A percentile compares a stretch with the other conserved stretches of the same genome.
Evolutionary conservation across 2,888 invertebrate species (phyloP).

Genomic region (Eilema griseolum): DNA sequence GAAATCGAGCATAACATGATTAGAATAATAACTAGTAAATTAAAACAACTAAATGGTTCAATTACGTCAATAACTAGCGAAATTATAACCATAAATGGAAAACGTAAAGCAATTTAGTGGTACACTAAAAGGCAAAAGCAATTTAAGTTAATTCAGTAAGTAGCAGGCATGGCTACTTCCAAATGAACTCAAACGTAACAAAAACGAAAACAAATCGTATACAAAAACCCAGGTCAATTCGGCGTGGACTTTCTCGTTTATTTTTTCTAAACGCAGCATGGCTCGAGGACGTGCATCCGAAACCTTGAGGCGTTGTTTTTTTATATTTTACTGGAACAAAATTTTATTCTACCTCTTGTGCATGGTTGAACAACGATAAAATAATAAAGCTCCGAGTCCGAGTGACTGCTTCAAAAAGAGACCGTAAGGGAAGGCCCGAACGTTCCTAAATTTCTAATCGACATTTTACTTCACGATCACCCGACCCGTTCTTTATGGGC

Average conservation of each 20-base stretch:
- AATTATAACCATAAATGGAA: constrained; percentile 69
- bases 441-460: constrained; percentile 81
- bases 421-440: constrained; percentile 74
- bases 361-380: constrained; percentile 81
- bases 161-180: constrained; percentile 85
- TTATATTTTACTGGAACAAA: constrained; percentile 71
- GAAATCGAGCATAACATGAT: neutral
- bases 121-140: constrained; percentile 76
- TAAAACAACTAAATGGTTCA: constrained; percentile 49
- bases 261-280: constrained; percentile 79
- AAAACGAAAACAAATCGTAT: constrained; percentile 85
- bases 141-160: constrained; percentile 86
- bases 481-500: constrained; percentile 71
- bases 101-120: constrained; percentile 67
- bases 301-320: constrained; percentile 76
- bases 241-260: constrained; percentile 82
- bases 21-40: constrained; percentile 28
- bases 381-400: constrained; percentile 76
- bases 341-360: constrained; percentile 78
- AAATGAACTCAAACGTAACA: constrained; percentile 86
- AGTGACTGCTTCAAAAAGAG: constrained; percentile 71
- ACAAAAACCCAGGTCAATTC: constrained; percentile 87
- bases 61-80: constrained; percentile 52
- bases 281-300: constrained; percentile 84
- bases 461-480: constrained; percentile 77